Evolutionary conservation across 2,113 vertebrate species (phyloP), one percentile per base, ranked within the genome.

Genomic region (Murina feae): DNA sequence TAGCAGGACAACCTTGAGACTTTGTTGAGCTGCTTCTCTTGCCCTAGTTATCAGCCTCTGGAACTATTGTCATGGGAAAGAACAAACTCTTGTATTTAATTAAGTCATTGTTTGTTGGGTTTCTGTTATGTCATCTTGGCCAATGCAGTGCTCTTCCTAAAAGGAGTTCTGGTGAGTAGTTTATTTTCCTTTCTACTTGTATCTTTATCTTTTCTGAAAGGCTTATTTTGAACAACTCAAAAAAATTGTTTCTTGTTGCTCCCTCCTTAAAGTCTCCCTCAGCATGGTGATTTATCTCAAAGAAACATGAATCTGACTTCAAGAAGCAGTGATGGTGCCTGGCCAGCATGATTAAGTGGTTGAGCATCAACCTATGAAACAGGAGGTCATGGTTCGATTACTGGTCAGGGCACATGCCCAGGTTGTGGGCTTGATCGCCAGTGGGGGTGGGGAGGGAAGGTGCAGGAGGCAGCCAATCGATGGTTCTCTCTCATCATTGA

Each of bases 221-320:
- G n/a, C 55, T 94, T 68, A 80, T 68, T 92, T 74, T 96, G 84
- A 92, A 80, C 49, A 79, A 80, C 23, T 89, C 47, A 80, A 81
- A 80, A 69, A 90, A 89, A 76, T 37, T 76, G 35, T n/a, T 23
- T 42, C 20, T 44, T 79, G 60, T 51, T 44, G 32, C 21, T 89
- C 14, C 14, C 71, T 84, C 30, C 23, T 16, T 18, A 42, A 75
- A 4, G 28, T 49, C 16, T 81, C 51, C 25, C 1, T 85, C n/a
- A 25, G 20, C 47, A 63, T 60, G 75, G 17, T 80, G 66, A 44
- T 74, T 85, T 87, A 68, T 68, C 55, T 91, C n/a, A 68, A 74
- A 66, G 51, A 84, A 88, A 85, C 55, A 88, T 1, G 28, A 58
- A 85, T 60, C 39, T 74, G 79, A 44, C 37, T 83, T 79, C 44